phyloP scores from a whole-genome alignment of 2,113 vertebrate genomes.

The Psettodes erumei region DNA sequence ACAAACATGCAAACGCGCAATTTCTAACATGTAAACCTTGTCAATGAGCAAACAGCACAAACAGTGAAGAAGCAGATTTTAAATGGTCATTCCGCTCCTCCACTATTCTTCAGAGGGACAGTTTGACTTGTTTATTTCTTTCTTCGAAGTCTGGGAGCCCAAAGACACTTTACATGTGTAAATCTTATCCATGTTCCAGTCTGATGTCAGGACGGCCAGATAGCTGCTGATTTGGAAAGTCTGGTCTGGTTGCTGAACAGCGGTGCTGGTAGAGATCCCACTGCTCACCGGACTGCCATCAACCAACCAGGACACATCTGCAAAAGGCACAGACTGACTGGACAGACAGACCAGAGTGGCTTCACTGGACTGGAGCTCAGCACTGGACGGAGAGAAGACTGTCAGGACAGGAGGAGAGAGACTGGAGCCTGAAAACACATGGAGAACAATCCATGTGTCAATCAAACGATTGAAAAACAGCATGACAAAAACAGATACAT shows the following conservation, averaged over 20 bases:
- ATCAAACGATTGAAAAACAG: too few species aligned
- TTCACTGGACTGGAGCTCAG: constrained; percentile 67
- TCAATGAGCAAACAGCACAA: constrained; percentile 19
- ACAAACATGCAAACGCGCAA: constrained; percentile 9
- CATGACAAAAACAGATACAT: not conserved
- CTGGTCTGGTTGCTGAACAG: constrained; percentile 64
- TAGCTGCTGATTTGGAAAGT: constrained; percentile 75
- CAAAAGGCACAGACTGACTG: constrained; percentile 58
- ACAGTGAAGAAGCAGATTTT: constrained; percentile 11
- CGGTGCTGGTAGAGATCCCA: constrained; percentile 69
- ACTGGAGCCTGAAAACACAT: constrained; percentile 58
- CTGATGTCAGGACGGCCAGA: constrained; percentile 58
- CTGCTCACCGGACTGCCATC: constrained; percentile 57
- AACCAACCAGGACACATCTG: constrained; percentile 70
- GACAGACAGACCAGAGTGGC: constrained; percentile 75
- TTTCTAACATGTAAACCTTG: constrained; percentile 13
- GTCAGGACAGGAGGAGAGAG: constrained; percentile 70
- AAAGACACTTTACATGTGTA: constrained; percentile 67
- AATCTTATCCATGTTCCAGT: constrained; percentile 63
- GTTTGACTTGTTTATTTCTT: constrained; percentile 52
- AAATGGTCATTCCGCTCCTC: constrained; percentile 16
- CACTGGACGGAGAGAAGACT: constrained; percentile 72
- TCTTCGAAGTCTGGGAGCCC: constrained; percentile 53
- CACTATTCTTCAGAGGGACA: constrained; percentile 20
- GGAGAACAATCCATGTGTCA: not conserved